Evolutionary conservation across 2,113 vertebrate genomes (phyloP), one percentile per base, ranked within the genome.

Genomic region (Catharus minimus): DNA sequence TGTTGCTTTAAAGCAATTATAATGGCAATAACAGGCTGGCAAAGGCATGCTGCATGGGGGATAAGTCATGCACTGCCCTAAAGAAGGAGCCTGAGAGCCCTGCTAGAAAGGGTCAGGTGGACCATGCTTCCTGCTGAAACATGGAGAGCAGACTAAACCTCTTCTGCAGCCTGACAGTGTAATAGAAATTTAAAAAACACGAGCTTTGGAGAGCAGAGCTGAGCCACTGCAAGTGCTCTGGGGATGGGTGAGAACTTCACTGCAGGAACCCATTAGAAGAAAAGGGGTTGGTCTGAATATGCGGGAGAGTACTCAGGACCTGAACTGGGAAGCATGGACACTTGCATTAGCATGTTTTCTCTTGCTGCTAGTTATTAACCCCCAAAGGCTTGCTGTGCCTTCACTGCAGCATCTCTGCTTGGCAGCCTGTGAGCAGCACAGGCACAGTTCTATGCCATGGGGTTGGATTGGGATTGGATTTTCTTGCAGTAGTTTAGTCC

Each of bases 401-500:
- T 88, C 57, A 22, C 76, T 77, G 62, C 58, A 84, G 69, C 86
- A 49, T 86, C 83, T 86, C 80, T 66, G 36, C 78, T 50, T 83
- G 58, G 69, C 64, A 82, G 74, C 46, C 69, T 64, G 50, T 62
- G 86, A 81, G 65, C 82, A 78, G 73, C 30, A 49, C n/a, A 32
- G 82, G 58, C 66, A 32, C 38, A 11, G 52, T 50, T 92, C 56
- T 87, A 78, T 86, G 87, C 83, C 38, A 3, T 43, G 58, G 17
- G 26, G n/a, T 41, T 87, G 87, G 62, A n/a, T 7, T 72, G 38
- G 23, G 69, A 79, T 46, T 92, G 86, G 80, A 72, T 96, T 93
- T 94, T 84, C 71, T 72, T 84, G 66, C 71, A 84, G 87, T 79
- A 82, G 77, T 92, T 95, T 79, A 82, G 50, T 92, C 73, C 74